phyloP scores from a whole-genome alignment of 2,113 vertebrate genomes.

The Pardalotus punctatus region DNA sequence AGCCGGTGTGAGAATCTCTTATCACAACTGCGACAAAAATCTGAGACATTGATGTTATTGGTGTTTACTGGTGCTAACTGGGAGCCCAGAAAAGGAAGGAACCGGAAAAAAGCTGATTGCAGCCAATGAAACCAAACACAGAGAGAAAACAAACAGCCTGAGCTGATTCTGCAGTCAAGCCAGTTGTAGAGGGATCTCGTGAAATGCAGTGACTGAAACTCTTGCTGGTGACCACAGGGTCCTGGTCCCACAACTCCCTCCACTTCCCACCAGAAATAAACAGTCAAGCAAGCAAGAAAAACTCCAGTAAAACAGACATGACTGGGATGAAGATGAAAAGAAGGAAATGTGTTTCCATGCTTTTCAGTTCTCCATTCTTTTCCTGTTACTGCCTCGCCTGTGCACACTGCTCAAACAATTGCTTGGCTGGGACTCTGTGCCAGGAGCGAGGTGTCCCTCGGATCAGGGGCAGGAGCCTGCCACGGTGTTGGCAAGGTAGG shows the following conservation, averaged over 20 bases:
- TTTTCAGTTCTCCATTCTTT: neutral
- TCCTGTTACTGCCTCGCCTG: neutral
- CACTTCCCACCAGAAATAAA: neutral
- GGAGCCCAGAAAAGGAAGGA: neutral
- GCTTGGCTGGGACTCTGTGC: fast-evolving
- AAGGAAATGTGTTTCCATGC: fast-evolving
- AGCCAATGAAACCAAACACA: neutral
- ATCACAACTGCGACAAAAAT: neutral
- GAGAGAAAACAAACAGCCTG: neutral
- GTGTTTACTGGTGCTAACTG: neutral
- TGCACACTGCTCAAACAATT: fast-evolving
- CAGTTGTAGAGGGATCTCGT: neutral
- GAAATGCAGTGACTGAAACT: neutral
- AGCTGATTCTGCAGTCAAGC: neutral
- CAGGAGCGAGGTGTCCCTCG: neutral
- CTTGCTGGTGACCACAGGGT: neutral
- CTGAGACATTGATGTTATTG: neutral
- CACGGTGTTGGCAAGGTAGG: neutral
- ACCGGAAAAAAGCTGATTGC: neutral
- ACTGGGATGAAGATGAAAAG: neutral
- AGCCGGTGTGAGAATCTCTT: neutral
- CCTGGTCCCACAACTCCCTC: neutral
- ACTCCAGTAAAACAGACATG: neutral
- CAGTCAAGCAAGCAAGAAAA: neutral
- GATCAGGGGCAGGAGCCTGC: neutral